These are phyloP conservation scores for Sebastes cheni DNA, from an alignment of 2,797 vertebrate genomes.

Conservation along the genomic window DNA sequence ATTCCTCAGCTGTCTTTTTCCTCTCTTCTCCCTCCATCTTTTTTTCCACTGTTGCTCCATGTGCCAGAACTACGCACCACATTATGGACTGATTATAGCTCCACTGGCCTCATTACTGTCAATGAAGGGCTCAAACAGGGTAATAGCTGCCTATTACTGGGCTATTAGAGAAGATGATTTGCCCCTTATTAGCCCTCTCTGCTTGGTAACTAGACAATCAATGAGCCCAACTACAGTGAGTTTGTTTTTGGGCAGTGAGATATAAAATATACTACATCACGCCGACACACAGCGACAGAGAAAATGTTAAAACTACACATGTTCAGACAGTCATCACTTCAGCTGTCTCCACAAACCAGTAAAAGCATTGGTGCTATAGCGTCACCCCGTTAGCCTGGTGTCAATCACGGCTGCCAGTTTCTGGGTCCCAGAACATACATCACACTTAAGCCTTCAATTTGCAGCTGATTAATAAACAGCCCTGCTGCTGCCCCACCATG, in stretches of 20 bases:
- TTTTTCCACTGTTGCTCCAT: slow-evolving; percentile 33
- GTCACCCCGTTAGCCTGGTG: slow-evolving; percentile 32
- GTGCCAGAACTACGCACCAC: slow-evolving; percentile 42
- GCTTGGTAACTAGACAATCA: slow-evolving; percentile 39
- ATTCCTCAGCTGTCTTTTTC: slow-evolving; percentile 60
- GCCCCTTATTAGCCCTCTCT: slow-evolving; percentile 44
- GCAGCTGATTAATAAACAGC: slow-evolving; percentile 19
- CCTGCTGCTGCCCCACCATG: neutral
- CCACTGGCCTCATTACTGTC: slow-evolving; percentile 57
- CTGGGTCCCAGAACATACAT: slow-evolving; percentile 4
- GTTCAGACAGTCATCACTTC: neutral
- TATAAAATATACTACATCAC: neutral
- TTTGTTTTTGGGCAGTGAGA: neutral
- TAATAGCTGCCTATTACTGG: slow-evolving; percentile 59
- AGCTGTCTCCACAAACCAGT: slow-evolving; percentile 7
- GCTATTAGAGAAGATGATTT: slow-evolving; percentile 64
- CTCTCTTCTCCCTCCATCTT: slow-evolving; percentile 35
- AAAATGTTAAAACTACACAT: neutral
- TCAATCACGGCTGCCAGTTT: slow-evolving; percentile 34
- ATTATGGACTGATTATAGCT: slow-evolving; percentile 62
- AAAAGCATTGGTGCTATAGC: slow-evolving; percentile 7
- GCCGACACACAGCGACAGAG: neutral
- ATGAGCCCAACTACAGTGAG: slow-evolving; percentile 6
- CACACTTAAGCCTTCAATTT: slow-evolving; percentile 15
- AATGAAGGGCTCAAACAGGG: slow-evolving; percentile 58